These are phyloP conservation scores for Cheilosia scutellata DNA, from an alignment of 2,888 invertebrate genomes.

Conservation along the genomic window DNA sequence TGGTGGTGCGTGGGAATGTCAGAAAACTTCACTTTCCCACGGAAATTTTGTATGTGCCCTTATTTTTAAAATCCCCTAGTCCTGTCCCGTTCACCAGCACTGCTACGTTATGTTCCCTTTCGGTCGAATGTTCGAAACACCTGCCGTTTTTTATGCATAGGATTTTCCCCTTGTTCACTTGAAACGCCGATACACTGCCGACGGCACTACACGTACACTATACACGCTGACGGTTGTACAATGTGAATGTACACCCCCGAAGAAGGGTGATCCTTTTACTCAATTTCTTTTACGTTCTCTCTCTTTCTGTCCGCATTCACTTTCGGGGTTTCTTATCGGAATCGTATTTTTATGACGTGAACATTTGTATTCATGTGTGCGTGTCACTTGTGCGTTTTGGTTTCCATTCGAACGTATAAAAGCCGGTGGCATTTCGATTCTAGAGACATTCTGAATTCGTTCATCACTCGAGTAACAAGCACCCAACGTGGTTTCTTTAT, in stretches of 20 bases:
- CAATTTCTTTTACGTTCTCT: constrained; percentile 54
- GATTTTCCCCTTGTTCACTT: constrained; percentile 74
- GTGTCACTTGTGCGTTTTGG: constrained; percentile 54
- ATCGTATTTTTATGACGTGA: constrained; percentile 33
- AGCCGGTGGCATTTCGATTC: constrained; percentile 78
- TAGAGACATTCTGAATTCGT: constrained; percentile 82
- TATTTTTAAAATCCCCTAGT: constrained; percentile 43
- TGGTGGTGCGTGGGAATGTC: constrained; percentile 80
- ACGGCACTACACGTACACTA: constrained; percentile 21
- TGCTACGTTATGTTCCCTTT: constrained; percentile 23
- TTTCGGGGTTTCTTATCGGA: constrained; percentile 66
- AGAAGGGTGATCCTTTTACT: constrained; percentile 68
- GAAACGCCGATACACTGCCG: constrained; percentile 45
- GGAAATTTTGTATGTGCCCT: constrained; percentile 76
- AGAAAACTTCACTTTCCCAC: constrained; percentile 80
- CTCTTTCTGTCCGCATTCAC: constrained; percentile 30
- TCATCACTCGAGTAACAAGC: constrained; percentile 79
- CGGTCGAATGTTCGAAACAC: constrained; percentile 79
- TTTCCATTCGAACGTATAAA: constrained; percentile 79
- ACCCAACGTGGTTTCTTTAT: constrained; percentile 28
- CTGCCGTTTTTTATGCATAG: constrained; percentile 82
- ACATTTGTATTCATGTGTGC: constrained; percentile 38
- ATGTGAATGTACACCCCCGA: constrained; percentile 52
- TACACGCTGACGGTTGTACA: not conserved
- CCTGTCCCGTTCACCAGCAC: constrained; percentile 23